Evolutionary conservation across 2,797 vertebrate species (phyloP), one percentile per base, ranked within the genome.

Genomic region (Malacoraja senta): DNA sequence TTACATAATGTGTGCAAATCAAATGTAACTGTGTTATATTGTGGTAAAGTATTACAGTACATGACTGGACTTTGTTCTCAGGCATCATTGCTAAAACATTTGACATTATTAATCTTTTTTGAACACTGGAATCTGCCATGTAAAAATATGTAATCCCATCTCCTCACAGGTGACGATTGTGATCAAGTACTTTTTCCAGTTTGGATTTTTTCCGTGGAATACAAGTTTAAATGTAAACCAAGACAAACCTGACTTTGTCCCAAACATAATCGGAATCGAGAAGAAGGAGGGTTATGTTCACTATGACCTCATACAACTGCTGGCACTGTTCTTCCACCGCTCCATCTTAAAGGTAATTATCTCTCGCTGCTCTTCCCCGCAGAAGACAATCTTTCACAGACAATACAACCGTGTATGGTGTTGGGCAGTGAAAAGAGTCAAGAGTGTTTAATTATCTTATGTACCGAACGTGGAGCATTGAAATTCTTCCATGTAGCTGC

Each of bases 141-240:
- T 13, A 76, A 58, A 92, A n/a, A 65, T 29, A n/a, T 76, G 24
- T 26, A 29, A 12, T 76, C 58, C 26, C 93, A 94, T 95, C 94
- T 93, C 68, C 71, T 0, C 94, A 26, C 94, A 99, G 99, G 98
- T 98, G 94, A 97, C 98, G 79, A 99, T 99, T 65, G 98, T 99
- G 95, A 96, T 98, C 95, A 99, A 99, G 94, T 99, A 99, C 96
- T 99, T 99, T 96, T 99, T 99, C 96, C 99, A 99, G 95, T 99
- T 99, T 95, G 98, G 98, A 93, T 99, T 99, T 95, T 98, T 99
- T 94, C 98, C 98, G 93, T 99, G 99, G 96, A 98, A 99, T 95
- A 96, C 97, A 94, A 95, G 97, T 0, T 94, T 98, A 94, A 98
- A 98, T 93, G 68, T 96, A 1, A 86, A 96, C 29, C 97, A 96